Evolutionary conservation across 2,797 vertebrate species (phyloP).

Genomic region (Spondyliosoma cantharus): DNA sequence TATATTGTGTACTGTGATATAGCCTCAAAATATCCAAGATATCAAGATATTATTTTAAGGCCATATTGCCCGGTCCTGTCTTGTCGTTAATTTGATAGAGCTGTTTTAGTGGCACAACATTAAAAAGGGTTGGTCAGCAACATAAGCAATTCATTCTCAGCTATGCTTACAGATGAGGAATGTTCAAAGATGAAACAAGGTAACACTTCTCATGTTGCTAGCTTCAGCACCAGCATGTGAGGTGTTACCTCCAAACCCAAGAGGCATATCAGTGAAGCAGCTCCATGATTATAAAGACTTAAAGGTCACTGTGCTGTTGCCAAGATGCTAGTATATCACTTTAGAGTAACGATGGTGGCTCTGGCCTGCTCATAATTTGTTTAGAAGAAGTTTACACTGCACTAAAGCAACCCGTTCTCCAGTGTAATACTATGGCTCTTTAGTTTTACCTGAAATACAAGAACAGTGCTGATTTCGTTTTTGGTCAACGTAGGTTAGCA

Average conservation of each 20-base stretch:
- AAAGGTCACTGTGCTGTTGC: not conserved
- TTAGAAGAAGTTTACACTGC: not conserved
- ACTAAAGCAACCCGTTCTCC: not conserved
- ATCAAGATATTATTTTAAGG: no score
- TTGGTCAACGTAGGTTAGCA: not conserved
- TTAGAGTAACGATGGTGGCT: not conserved
- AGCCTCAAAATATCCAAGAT: no score
- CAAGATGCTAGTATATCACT: not conserved
- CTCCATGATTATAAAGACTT: not conserved
- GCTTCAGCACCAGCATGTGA: not conserved
- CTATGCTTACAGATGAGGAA: no score
- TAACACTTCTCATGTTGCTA: no score
- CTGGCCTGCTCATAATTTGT: not conserved
- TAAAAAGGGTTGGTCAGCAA: not conserved
- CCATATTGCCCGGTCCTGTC: no score
- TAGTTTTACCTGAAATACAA: not conserved
- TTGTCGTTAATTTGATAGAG: no score
- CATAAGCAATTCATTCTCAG: not conserved
- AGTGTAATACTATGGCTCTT: no score
- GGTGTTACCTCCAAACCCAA: not conserved
- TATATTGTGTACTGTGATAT: no score
- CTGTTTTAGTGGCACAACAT: no score
- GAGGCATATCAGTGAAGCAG: not conserved
- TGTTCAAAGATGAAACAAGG: not conserved
- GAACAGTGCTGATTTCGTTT: not conserved